Conservation (phyloP, 2,888 invertebrate species). For the Ommatoiulus sabulosus region DNA sequence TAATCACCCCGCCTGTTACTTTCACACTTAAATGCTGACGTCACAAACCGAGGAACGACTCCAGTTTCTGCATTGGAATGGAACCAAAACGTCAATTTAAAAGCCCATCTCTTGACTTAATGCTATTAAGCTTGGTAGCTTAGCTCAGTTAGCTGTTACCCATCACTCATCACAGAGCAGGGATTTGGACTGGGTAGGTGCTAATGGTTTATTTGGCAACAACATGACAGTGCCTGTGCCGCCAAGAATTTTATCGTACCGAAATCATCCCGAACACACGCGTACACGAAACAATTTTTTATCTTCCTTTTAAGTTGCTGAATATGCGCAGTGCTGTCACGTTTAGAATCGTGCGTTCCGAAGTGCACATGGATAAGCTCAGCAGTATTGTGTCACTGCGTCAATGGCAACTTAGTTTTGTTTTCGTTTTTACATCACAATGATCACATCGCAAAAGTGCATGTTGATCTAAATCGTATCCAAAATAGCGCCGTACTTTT, state of each 20-base stretch:
- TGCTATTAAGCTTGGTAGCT: neutral
- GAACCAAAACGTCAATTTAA: neutral
- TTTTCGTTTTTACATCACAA: too few relatives aligned
- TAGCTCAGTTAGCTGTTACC: neutral
- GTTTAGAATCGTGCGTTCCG: too few relatives aligned
- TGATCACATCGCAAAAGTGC: too few relatives aligned
- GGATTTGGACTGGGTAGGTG: neutral
- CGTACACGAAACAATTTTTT: neutral
- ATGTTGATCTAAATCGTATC: too few relatives aligned
- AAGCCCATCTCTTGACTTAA: neutral
- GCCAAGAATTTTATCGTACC: neutral
- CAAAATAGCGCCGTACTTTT: too few relatives aligned
- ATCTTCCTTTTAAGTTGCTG: neutral
- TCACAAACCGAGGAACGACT: neutral
- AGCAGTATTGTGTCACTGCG: too few relatives aligned
- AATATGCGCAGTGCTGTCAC: neutral
- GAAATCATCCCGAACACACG: neutral
- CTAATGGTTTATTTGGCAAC: slow-evolving; percentile 10
- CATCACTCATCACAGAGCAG: neutral
- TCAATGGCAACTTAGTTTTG: too few relatives aligned
- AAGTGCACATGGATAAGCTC: too few relatives aligned
- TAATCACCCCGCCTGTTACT: too few relatives aligned
- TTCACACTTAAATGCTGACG: neutral
- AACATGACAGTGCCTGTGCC: neutral
- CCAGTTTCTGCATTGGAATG: neutral